phyloP scores from a whole-genome alignment of 2,113 vertebrate species.

The Festucalex cinctus region DNA sequence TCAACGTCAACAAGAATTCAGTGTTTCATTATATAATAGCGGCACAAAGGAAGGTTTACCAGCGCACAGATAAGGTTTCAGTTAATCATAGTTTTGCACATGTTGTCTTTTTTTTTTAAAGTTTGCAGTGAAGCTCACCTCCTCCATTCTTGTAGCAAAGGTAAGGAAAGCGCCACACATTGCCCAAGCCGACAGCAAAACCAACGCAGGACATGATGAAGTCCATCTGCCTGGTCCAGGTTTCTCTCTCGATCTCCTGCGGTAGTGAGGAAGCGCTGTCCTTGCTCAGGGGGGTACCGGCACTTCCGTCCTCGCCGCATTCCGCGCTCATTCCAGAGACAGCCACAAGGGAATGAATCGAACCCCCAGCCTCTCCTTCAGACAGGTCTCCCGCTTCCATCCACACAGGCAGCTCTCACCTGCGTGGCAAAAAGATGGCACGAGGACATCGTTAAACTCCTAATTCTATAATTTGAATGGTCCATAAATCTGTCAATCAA shows the following conservation, averaged over 20 bases:
- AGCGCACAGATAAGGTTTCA: no score
- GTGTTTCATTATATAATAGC: no score
- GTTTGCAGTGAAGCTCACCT: conserved; percentile 69
- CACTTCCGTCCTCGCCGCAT: conserved; percentile 42
- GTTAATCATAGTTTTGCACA: no score
- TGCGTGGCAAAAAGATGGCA: conserved; percentile 27
- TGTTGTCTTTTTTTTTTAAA: background rate
- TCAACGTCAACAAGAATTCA: no score
- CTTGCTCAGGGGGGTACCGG: conserved; percentile 36
- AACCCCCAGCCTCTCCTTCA: conserved; percentile 55
- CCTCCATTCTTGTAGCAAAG: conserved; percentile 91
- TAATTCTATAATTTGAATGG: no score
- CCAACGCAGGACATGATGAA: conserved; percentile 93
- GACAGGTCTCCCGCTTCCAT: conserved; percentile 57
- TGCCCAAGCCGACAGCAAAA: conserved; percentile 86
- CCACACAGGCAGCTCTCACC: conserved; percentile 62
- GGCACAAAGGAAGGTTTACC: no score
- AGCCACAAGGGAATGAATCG: conserved; percentile 72
- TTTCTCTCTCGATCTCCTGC: conserved; percentile 75
- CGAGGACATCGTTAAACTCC: background rate
- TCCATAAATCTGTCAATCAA: background rate
- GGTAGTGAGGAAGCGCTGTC: conserved; percentile 42
- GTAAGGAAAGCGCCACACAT: conserved; percentile 88
- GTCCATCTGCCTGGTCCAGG: conserved; percentile 94
- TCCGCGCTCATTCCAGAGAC: conserved; percentile 53